Evolutionary conservation across 2,888 invertebrate genomes (phyloP), one percentile per base, ranked within the genome.

Genomic region (Acanthosepion lycidas): DNA sequence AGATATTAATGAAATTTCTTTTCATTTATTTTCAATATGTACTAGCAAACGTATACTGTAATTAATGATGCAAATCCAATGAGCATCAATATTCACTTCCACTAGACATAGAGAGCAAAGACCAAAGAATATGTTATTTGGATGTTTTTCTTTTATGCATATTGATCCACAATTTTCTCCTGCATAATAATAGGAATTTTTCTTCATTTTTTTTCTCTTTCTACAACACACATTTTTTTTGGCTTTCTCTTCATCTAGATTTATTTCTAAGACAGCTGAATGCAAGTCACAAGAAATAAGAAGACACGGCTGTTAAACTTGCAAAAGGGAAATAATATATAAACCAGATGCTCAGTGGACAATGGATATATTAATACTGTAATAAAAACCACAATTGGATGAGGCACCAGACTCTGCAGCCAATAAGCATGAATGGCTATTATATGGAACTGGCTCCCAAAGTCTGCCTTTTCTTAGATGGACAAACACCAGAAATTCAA

Each of bases 291-390:
- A 78, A 78, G n/a, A n/a, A 78, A 78, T 78, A 33, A 78, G 78
- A 78, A 78, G 78, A 78, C 78, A 78, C 33, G 78, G 78, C 78
- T 33, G 78, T 33, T 78, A 33, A 78, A 78, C n/a, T 78, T 78
- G 78, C 78, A 78, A n/a, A n/a, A 78, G 78, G n/a, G 78, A 78
- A 78, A 78, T 78, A n/a, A 78, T 78, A 78, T n/a, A 78, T 78
- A 78, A 78, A 78, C 78, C n/a, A 78, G 78, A 78, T 78, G 78
- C n/a, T 78, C n/a, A 78, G 78, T 78, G 78, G 78, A 78, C n/a
- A 78, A 78, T 78, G 78, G 78, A 78, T n/a, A 78, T 78, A 78
- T 78, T 78, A 78, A 78, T 78, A 78, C 78, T 33, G 78, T 78
- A 78, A 78, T 78, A 78, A 78, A 78, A 78, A 78, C 33, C 78